Conservation (phyloP, 2,797 vertebrate species). For the Momotus momota region DNA sequence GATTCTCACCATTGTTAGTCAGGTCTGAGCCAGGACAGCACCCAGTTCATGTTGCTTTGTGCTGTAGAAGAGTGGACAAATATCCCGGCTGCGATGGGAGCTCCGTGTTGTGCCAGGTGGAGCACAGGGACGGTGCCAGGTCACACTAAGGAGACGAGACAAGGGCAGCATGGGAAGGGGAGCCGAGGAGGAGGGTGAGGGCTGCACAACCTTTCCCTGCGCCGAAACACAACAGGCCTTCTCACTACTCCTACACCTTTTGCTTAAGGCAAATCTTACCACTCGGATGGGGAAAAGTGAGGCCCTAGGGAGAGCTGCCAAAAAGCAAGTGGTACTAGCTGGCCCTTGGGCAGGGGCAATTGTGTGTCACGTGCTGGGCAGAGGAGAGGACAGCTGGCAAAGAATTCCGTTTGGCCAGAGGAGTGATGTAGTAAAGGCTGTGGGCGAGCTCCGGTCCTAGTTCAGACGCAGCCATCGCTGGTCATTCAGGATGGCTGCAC, state of each 20-base stretch:
- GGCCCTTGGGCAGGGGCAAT: background rate
- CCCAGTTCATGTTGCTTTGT: fast-evolving
- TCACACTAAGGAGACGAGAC: fast-evolving
- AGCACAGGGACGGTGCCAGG: fast-evolving
- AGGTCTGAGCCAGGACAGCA: background rate
- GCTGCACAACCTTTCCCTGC: background rate
- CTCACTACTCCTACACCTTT: background rate
- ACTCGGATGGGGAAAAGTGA: background rate
- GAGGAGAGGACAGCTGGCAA: background rate
- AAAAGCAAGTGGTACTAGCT: no score
- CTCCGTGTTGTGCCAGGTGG: fast-evolving
- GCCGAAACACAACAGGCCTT: background rate
- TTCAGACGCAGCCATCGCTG: fast-evolving
- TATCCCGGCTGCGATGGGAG: background rate
- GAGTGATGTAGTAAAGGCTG: background rate
- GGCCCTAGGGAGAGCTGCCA: background rate
- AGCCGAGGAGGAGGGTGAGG: no score
- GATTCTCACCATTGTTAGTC: fast-evolving
- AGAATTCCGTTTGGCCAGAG: fast-evolving
- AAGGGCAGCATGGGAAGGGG: background rate
- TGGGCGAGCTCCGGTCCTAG: fast-evolving
- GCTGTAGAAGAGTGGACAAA: fast-evolving
- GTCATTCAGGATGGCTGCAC: background rate
- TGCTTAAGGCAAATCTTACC: background rate
- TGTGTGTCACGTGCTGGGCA: fast-evolving